phyloP scores from a whole-genome alignment of 1,140 invertebrate species.

The Neodiprion virginianus region DNA sequence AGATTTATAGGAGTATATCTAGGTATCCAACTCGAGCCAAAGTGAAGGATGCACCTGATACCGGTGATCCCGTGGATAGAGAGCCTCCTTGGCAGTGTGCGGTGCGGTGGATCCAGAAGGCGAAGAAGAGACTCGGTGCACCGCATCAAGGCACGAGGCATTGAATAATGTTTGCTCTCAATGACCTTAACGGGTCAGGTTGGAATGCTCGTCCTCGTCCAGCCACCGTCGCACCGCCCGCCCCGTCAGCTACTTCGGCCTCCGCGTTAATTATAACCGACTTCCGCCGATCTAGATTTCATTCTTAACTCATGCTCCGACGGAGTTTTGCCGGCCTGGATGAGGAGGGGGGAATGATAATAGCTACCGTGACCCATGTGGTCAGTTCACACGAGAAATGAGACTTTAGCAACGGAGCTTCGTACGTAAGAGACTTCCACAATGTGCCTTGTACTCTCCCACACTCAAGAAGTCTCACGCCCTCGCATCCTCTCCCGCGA shows the following conservation, averaged over 20 bases:
- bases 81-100: neutral
- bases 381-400: slow-evolving; percentile 64
- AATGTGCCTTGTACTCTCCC: slow-evolving; percentile 63
- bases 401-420: slow-evolving; percentile 41
- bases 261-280: slow-evolving; percentile 60
- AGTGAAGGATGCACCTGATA: neutral
- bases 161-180: slow-evolving; percentile 7
- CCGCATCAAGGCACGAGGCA: neutral
- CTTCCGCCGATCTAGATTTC: slow-evolving; percentile 65
- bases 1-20: no score
- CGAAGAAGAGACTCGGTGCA: neutral
- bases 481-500: slow-evolving; percentile 59
- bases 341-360: slow-evolving; percentile 60
- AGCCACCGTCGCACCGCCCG: neutral
- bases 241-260: slow-evolving; percentile 23
- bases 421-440: slow-evolving; percentile 40
- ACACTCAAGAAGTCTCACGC: slow-evolving; percentile 62
- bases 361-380: slow-evolving; percentile 63
- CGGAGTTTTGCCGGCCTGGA: slow-evolving; percentile 18
- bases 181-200: slow-evolving; percentile 35
- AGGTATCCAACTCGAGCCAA: neutral
- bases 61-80: neutral
- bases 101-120: neutral
- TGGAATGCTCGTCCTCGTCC: slow-evolving; percentile 5
- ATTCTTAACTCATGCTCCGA: slow-evolving; percentile 52